phyloP scores from a whole-genome alignment of 2,888 invertebrate species.

The Timema cristinae region DNA sequence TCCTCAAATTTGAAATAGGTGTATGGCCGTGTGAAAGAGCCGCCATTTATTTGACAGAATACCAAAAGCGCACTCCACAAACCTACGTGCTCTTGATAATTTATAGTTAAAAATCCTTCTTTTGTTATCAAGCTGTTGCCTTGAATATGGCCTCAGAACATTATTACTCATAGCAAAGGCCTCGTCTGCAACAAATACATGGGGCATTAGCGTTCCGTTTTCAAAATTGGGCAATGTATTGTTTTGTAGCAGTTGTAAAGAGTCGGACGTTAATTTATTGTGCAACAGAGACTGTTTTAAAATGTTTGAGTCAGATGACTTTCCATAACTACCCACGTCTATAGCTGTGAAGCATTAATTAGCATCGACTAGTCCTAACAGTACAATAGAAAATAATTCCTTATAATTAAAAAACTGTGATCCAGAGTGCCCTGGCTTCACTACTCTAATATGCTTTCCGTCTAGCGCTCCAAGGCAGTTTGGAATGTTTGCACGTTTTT shows the following conservation, averaged over 20 bases:
- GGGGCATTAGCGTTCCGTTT: not conserved
- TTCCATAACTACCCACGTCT: not conserved
- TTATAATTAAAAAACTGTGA: slow-evolving; percentile 3
- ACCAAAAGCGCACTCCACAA: not conserved
- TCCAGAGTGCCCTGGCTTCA: too few relatives aligned
- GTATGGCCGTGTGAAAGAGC: not conserved
- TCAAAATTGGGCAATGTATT: not conserved
- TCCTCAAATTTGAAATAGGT: not conserved
- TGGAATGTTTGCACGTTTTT: too few relatives aligned
- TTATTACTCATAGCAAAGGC: not conserved
- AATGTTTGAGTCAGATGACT: not conserved
- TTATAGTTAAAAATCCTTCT: not conserved
- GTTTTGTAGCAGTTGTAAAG: not conserved
- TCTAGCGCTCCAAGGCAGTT: too few relatives aligned
- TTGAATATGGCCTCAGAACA: not conserved
- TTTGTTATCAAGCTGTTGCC: not conserved
- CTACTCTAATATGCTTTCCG: too few relatives aligned
- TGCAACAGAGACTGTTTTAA: slow-evolving; percentile 1
- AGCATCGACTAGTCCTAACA: slow-evolving; percentile 2
- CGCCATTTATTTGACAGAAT: slow-evolving; percentile 10
- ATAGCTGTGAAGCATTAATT: not conserved
- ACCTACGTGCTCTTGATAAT: not conserved
- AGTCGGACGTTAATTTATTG: not conserved
- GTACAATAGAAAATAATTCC: not conserved
- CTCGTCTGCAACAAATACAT: not conserved